Percentiles rank a stretch among this genome's conserved stretches.
Conservation (phyloP, 2,888 invertebrate species). For the Nephrotoma guestfalica region DNA sequence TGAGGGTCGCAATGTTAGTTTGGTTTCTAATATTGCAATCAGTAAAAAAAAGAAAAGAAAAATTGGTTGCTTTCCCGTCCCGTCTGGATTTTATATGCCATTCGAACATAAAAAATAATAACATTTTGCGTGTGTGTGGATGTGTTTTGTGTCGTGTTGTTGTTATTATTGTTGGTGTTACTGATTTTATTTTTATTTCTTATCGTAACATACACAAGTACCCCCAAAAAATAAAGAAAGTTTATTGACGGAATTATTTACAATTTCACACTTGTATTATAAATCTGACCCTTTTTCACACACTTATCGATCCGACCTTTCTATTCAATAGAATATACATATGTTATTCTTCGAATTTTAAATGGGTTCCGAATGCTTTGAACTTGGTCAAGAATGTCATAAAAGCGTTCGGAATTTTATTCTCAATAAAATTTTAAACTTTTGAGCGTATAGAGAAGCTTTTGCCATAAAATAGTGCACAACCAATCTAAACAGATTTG, state of each 20-base stretch:
- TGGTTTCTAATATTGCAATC: neutral
- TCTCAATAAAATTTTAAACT: too few species aligned
- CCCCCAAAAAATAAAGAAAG: neutral
- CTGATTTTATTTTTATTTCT: neutral
- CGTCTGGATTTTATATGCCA: neutral
- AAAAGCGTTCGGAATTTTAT: too few species aligned
- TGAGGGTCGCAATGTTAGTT: neutral
- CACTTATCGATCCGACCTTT: neutral
- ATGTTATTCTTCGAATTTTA: neutral
- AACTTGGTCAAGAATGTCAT: neutral
- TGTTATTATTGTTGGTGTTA: neutral
- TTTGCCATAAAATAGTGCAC: too few species aligned
- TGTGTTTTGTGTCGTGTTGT: neutral
- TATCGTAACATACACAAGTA: neutral
- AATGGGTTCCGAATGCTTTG: neutral
- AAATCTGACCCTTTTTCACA: neutral
- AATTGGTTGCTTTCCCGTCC: neutral
- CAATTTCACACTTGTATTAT: neutral
- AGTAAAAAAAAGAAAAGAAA: neutral
- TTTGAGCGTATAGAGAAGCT: too few species aligned
- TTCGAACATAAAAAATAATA: neutral
- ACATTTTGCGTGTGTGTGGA: neutral
- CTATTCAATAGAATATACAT: neutral
- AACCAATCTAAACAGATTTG: neutral
- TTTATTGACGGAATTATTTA: neutral